Percentiles rank a stretch among this genome's conserved stretches.
Evolutionary conservation across 2,888 invertebrate genomes (phyloP).

Genomic region (Sinhomidia bicolor): DNA sequence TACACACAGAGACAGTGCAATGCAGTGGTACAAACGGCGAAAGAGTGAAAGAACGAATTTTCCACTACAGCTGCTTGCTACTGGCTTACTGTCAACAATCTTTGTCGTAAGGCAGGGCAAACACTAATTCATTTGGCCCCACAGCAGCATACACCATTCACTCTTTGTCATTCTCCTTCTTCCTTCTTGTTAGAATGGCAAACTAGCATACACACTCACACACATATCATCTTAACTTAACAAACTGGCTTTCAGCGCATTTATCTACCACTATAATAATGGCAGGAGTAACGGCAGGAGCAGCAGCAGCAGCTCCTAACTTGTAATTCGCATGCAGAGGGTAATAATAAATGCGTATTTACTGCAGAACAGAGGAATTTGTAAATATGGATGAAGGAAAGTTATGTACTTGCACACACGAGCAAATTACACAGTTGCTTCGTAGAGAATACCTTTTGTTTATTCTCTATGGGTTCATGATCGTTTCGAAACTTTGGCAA

Average conservation of each 20-base stretch:
- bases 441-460: neutral
- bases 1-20: neutral
- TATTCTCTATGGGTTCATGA: neutral
- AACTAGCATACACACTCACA: constrained; percentile 25
- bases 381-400: neutral
- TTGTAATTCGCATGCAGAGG: neutral
- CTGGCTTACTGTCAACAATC: constrained; percentile 50
- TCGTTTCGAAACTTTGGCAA: constrained; percentile 15
- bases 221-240: too few species aligned
- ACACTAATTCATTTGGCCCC: constrained; percentile 50
- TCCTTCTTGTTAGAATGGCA: neutral
- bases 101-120: neutral
- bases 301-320: neutral
- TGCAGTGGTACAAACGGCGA: neutral
- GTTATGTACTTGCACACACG: neutral
- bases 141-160: neutral
- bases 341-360: neutral
- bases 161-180: neutral
- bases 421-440: neutral
- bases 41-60: constrained; percentile 30
- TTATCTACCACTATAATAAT: too few species aligned
- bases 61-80: neutral
- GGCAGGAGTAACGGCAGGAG: too few species aligned
- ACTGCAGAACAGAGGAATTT: neutral
- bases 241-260: neutral